Percentiles rank a stretch among this genome's conserved stretches.
These are phyloP conservation scores for Eriocheir sinensis DNA, from an alignment of 1,140 invertebrate species.

Conservation along the genomic window DNA sequence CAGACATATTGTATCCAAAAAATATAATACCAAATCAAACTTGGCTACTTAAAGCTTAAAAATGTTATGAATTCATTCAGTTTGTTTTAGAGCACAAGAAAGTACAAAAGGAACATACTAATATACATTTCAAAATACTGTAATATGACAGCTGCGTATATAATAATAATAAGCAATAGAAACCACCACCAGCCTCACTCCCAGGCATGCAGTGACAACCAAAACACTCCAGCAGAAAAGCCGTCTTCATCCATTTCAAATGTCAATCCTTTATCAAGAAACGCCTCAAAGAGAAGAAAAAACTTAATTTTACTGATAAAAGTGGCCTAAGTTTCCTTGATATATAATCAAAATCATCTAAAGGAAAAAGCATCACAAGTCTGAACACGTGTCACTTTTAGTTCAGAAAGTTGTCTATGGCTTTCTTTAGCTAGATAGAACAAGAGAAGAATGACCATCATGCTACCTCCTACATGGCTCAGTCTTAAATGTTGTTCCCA, in stretches of 20 bases:
- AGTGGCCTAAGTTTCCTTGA: neutral
- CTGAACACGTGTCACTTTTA: neutral
- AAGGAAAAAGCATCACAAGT: neutral
- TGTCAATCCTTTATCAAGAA: neutral
- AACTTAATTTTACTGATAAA: neutral
- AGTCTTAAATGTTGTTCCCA: neutral
- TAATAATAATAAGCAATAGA: neutral
- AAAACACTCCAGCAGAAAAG: neutral
- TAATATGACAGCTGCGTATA: neutral
- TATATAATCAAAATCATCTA: neutral
- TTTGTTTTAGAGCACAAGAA: neutral
- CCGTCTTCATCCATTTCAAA: neutral
- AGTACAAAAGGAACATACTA: neutral
- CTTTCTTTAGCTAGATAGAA: neutral
- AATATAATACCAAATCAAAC: too few relatives aligned
- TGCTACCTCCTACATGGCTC: conserved; percentile 11
- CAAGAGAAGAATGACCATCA: neutral
- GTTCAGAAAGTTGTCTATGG: neutral
- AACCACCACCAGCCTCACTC: neutral
- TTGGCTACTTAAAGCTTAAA: neutral
- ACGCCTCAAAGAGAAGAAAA: neutral
- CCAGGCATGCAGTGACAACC: neutral
- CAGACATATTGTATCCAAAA: too few relatives aligned
- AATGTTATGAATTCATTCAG: neutral
- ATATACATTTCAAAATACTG: neutral